Conservation (phyloP, 53 echinoderm and acorn worm genomes). For the Pentamera pediparva region DNA sequence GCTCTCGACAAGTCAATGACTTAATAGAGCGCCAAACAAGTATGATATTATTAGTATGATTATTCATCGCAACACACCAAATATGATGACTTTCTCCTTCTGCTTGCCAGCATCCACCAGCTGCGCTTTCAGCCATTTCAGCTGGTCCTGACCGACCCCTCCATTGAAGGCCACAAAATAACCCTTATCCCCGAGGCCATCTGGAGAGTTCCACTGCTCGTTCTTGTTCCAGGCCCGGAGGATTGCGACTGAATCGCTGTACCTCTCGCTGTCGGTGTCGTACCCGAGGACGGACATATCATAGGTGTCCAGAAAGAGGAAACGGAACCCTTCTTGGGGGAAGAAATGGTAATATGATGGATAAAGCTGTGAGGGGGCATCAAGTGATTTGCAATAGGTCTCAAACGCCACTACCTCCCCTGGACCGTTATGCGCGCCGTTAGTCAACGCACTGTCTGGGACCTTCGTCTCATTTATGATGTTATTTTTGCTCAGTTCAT, state of each 20-base stretch:
- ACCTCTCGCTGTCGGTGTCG: constrained; percentile 5
- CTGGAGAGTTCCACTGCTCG: constrained; percentile 19
- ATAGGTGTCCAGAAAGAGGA: constrained; percentile 18
- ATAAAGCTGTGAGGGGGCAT: neutral
- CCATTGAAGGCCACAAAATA: constrained; percentile 12
- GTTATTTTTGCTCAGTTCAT: neutral
- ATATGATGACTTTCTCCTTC: constrained; percentile 29
- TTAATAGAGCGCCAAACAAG: too few relatives aligned
- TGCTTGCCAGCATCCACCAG: neutral
- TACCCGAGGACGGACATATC: constrained; percentile 22
- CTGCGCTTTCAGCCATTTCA: neutral
- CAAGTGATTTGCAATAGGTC: constrained; percentile 2
- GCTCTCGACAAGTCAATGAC: too few relatives aligned
- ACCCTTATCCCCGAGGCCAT: neutral
- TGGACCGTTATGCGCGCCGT: too few relatives aligned
- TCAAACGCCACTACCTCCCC: too few relatives aligned
- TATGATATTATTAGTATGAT: too few relatives aligned
- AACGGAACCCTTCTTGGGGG: constrained; percentile 56
- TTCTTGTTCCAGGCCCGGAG: constrained; percentile 11
- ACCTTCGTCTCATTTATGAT: too few relatives aligned
- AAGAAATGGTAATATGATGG: constrained; percentile 71
- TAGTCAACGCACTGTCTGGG: too few relatives aligned
- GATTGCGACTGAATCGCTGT: neutral
- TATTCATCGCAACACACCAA: too few relatives aligned
- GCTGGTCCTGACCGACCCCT: neutral